Conservation (phyloP, 2,797 vertebrate genomes). For the Coluber constrictor region DNA sequence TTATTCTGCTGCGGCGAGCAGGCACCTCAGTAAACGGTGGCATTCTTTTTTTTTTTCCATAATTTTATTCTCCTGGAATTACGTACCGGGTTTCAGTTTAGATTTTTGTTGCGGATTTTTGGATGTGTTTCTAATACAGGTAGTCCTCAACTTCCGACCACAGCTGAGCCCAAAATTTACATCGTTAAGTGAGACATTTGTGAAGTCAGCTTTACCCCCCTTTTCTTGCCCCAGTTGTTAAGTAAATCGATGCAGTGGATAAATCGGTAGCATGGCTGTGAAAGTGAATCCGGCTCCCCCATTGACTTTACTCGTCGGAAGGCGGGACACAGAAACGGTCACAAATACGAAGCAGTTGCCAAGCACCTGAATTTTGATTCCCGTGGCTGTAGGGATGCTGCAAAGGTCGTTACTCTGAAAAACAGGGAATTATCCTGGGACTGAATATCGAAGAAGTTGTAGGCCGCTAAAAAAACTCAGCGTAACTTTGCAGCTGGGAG, state of each 20-base stretch:
- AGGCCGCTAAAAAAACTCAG: neutral
- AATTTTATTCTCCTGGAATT: neutral
- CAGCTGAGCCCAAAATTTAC: neutral
- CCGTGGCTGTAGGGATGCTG: neutral
- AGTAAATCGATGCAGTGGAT: no score
- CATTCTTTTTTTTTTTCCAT: neutral
- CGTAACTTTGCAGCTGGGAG: no score
- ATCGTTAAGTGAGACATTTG: neutral
- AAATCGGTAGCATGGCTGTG: no score
- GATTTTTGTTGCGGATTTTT: neutral
- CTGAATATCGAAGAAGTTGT: neutral
- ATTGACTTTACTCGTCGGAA: neutral
- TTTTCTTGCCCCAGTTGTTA: neutral
- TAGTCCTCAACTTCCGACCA: neutral
- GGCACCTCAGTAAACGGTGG: neutral
- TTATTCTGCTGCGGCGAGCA: neutral
- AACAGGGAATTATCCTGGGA: neutral
- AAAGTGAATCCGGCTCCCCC: neutral
- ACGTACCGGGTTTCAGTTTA: neutral
- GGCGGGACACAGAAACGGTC: neutral
- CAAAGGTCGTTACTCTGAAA: neutral
- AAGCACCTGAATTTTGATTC: neutral
- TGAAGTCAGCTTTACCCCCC: neutral
- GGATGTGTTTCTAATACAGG: neutral
- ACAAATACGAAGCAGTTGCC: neutral